Evolutionary conservation across 2,888 invertebrate genomes (phyloP), one percentile per base, ranked within the genome.

Genomic region (Drosophila demipolita): DNA sequence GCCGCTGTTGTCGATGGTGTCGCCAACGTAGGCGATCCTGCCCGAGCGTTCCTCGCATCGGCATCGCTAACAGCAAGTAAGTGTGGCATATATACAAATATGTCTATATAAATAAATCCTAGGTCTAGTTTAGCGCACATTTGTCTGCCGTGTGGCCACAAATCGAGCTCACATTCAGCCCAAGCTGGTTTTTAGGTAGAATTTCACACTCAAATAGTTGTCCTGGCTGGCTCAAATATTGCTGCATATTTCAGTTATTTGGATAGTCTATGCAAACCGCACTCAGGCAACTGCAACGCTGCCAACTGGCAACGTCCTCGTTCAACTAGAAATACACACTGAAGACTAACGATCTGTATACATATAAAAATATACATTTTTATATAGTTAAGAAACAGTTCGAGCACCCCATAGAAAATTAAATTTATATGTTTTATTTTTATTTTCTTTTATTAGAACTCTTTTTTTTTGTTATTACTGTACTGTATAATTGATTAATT

Each of bases 51-150:
- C n/a, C 80, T 84, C 60, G 96, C 96, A 52, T 95, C 96, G 67
- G 95, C 96, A 71, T 95, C 95, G 78, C 94, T 96, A 78, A 94
- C 96, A 88, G 96, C 96, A 92, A 95, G 96, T 96, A 93, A 96
- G 96, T 91, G 68, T 57, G 49, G 20, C 53, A 65, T n/a, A 58
- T 15, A 17, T 48, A 49, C 17, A 17, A 11, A 38, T 23, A 23
- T 50, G 29, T 15, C 2, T 42, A 66, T 29, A n/a, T 17, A 48
- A 40, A 58, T 35, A 58, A 49, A 17, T 23, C 23, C 9, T 40
- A 59, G 35, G 48, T 29, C 42, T 54, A 66, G 50, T 36, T 58
- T 45, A 57, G 20, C 50, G 33, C 53, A 68, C 55, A 66, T 68
- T 67, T 67, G 63, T 55, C 65, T 57, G 68, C 64, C 71, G 63